These are phyloP conservation scores for Amblyteles armatorius DNA, from an alignment of 2,888 invertebrate genomes.

Conservation along the genomic window DNA sequence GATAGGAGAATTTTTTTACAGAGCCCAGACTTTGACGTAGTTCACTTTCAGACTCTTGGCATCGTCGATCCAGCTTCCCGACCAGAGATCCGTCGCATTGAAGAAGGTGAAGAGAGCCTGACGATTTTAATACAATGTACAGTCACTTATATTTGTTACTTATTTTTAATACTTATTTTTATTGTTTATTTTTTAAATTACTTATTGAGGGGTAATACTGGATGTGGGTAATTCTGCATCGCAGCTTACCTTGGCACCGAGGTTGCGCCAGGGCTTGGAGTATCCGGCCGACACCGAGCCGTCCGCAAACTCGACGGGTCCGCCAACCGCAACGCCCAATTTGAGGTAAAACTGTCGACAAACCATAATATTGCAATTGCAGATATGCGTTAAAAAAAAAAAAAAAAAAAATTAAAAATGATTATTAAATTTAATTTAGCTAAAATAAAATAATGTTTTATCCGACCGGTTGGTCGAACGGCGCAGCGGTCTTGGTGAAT, in stretches of 20 bases:
- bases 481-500: slow-evolving; percentile 72
- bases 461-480: slow-evolving; percentile 75
- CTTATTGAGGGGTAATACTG: no score
- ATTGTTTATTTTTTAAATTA: no score
- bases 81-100: slow-evolving; percentile 83
- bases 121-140: background rate
- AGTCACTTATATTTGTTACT: background rate
- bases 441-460: no score
- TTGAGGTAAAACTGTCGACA: slow-evolving; percentile 90
- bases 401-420: no score
- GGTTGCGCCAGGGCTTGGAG: slow-evolving; percentile 92
- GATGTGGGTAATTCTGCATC: no score
- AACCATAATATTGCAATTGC: background rate
- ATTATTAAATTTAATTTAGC: no score
- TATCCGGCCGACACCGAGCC: slow-evolving; percentile 81
- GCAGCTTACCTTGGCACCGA: slow-evolving; percentile 85
- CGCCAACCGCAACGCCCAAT: slow-evolving; percentile 92
- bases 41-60: slow-evolving; percentile 87
- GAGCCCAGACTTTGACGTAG: slow-evolving; percentile 87
- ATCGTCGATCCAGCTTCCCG: slow-evolving; percentile 84
- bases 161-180: no score
- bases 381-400: no score
- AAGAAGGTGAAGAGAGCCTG: slow-evolving; percentile 83
- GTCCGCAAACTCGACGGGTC: slow-evolving; percentile 90
- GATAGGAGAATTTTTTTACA: slow-evolving; percentile 76